Percentiles rank a stretch among this genome's conserved stretches.
These are phyloP conservation scores for Pelobates fuscus DNA, from an alignment of 2,113 vertebrate species.

Conservation along the genomic window DNA sequence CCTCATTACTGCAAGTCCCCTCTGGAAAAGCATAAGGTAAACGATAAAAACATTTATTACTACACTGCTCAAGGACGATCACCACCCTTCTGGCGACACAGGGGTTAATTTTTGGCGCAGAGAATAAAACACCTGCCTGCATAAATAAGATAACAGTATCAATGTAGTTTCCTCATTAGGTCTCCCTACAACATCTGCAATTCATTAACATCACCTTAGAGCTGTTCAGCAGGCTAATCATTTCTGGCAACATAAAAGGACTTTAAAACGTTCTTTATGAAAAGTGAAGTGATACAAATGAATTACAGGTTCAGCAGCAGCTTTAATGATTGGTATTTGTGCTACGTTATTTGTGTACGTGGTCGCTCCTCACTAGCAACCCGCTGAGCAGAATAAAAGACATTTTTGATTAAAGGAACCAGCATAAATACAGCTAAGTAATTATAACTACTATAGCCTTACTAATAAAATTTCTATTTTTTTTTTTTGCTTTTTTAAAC, in stretches of 20 bases:
- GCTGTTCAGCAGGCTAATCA: constrained; percentile 23
- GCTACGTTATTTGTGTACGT: constrained; percentile 17
- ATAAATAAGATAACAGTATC: constrained; percentile 28
- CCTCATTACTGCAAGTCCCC: constrained; percentile 54
- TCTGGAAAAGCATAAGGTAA: constrained; percentile 18
- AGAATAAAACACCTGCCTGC: constrained; percentile 10
- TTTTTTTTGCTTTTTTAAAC: constrained; percentile 12
- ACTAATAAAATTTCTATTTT: constrained; percentile 23
- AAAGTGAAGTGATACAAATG: constrained; percentile 24
- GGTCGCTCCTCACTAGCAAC: background rate
- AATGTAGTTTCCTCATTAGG: constrained; percentile 33
- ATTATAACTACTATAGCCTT: background rate
- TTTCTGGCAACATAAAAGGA: constrained; percentile 11
- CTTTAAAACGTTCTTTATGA: constrained; percentile 30
- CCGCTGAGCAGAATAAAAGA: constrained; percentile 28
- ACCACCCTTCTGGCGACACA: background rate
- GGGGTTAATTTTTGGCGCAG: constrained; percentile 7
- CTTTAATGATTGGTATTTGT: constrained; percentile 37
- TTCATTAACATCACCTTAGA: constrained; percentile 38
- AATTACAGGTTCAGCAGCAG: constrained; percentile 36
- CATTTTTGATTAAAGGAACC: constrained; percentile 24
- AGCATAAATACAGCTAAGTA: constrained; percentile 21
- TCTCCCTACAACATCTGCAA: constrained; percentile 31
- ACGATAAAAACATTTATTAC: constrained; percentile 21
- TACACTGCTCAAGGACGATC: background rate